Conservation (phyloP, 2,888 invertebrate genomes). For the Dicranocentrus wangi region DNA sequence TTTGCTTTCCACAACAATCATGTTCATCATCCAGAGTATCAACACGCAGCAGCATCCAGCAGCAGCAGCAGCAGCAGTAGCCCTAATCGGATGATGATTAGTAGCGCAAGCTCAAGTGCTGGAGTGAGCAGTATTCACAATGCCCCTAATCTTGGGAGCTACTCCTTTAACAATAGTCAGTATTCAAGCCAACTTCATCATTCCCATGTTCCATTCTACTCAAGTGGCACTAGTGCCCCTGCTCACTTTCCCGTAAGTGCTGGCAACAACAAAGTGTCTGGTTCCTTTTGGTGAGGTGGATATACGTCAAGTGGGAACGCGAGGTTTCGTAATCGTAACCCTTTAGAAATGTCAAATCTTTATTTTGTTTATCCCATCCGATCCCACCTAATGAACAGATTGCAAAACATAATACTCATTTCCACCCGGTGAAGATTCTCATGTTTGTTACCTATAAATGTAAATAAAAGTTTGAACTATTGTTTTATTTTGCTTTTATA, state of each 20-base stretch:
- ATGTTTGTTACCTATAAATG: conserved; percentile 17
- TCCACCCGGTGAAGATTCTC: conserved; percentile 38
- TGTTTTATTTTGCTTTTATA: no score
- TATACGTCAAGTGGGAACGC: not conserved
- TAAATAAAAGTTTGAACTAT: no score
- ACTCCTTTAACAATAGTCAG: conserved; percentile 33
- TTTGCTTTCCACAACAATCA: conserved; percentile 35
- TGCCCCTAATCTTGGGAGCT: conserved; percentile 41
- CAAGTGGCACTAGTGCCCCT: conserved; percentile 24
- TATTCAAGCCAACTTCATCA: conserved; percentile 54
- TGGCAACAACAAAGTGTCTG: conserved; percentile 23
- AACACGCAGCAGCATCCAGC: conserved; percentile 5
- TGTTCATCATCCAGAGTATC: conserved; percentile 30
- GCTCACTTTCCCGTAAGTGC: conserved; percentile 29
- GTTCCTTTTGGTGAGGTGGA: conserved; percentile 44
- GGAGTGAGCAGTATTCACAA: conserved; percentile 26
- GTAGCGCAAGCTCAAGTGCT: conserved; percentile 26
- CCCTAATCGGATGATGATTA: conserved; percentile 36
- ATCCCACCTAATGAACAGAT: not conserved
- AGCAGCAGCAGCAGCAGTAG: conserved; percentile 42
- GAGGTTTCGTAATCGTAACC: conserved; percentile 8
- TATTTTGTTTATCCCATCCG: not conserved
- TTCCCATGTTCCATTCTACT: conserved; percentile 62
- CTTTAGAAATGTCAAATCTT: conserved; percentile 11
- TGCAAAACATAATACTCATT: not conserved